phyloP scores from a whole-genome alignment of 2,113 vertebrate species.

The Romanogobio albipinnatus region DNA sequence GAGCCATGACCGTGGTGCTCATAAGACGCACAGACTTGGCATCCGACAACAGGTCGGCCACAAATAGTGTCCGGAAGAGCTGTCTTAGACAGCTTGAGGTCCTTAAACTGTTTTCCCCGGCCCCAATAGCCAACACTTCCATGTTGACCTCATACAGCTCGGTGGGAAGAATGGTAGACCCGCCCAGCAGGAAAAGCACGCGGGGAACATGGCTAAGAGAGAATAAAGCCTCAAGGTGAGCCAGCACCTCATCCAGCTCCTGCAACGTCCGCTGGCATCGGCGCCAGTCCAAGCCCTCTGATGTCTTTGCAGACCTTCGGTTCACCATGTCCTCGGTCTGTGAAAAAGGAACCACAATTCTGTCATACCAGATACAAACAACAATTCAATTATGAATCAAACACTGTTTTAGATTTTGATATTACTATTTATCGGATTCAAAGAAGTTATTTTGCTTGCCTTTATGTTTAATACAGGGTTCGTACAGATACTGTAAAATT shows the following conservation, averaged over 20 bases:
- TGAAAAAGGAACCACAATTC: background rate
- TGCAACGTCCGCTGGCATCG: slow-evolving; percentile 83
- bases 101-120: slow-evolving; percentile 76
- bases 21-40: slow-evolving; percentile 79
- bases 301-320: slow-evolving; percentile 63
- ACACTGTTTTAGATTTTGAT: background rate
- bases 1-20: slow-evolving; percentile 82
- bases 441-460: no score
- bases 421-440: no score
- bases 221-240: slow-evolving; percentile 87
- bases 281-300: slow-evolving; percentile 68
- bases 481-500: no score
- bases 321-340: slow-evolving; percentile 75
- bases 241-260: slow-evolving; percentile 85
- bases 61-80: slow-evolving; percentile 90
- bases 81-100: slow-evolving; percentile 83
- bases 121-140: slow-evolving; percentile 76
- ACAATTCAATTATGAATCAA: background rate
- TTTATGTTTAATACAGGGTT: no score
- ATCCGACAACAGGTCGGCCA: slow-evolving; percentile 90
- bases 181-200: slow-evolving; percentile 90
- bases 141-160: slow-evolving; percentile 95
- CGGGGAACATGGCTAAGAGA: slow-evolving; percentile 86
- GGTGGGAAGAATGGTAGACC: slow-evolving; percentile 83
- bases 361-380: background rate